Base-by-base conservation (phyloP, 2,797 vertebrate species). In the Sebastes itinus region DNA sequence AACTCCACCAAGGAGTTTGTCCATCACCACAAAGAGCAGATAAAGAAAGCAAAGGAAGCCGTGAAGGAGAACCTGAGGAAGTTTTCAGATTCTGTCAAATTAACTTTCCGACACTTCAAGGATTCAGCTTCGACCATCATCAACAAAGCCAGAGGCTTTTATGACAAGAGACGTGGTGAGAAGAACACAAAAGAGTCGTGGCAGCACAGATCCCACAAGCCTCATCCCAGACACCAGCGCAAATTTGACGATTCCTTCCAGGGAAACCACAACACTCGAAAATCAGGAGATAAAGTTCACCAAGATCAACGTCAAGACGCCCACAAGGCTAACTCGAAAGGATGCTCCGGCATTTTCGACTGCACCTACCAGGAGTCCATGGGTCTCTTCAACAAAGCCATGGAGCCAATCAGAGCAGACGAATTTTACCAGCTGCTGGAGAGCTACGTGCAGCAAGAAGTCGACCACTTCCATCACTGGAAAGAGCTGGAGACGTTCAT, bases 1-100 rank as follows among this genome's bases (percentile, higher is more conserved):
- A 99, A 99, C 94, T 99, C 98, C 66, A 98, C 98, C 0, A 99
- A 99, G 83, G 97, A 98, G 87, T 99, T 99, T 85, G 98, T 99
- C 70, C 97, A 98, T 69, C 98, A 99, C 86, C 99, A 99, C 91
- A 99, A 99, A 88, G 97, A 99, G 93, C 98, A 98, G 94, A 98
- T 99, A 81, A 99, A 99, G 87, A 98, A 98, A 90, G 98, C 98
- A 63, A 98, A 99, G 89, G 97, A 99, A 92, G 97, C 97, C 0
- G 98, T 99, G 77, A 99, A 99, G 90, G 97, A 98, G 90, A 99
- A 99, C 89, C 92, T 99, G 59, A 97, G 97, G 84, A 99, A 98
- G 84, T 99, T 99, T 90, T 99, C 98, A 0, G 97, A 99, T 94
- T 99, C 99, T 0, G 97, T 99, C 3, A 99, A 99, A 88, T 97